Evolutionary conservation across 2,797 vertebrate genomes (phyloP).

Genomic region (Sebastes diploproa): DNA sequence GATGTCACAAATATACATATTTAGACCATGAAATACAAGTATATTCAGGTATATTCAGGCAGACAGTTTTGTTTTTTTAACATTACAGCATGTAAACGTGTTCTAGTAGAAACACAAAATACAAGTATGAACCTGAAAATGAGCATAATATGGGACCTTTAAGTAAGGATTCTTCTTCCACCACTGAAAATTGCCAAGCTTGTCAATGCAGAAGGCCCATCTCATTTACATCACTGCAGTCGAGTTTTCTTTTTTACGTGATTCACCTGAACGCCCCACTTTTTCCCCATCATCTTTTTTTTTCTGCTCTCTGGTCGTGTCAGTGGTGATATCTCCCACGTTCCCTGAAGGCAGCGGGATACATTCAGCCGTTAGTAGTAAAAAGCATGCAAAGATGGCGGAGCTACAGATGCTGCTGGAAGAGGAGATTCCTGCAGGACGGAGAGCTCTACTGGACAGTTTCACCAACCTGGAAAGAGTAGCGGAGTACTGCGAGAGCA

Average conservation of each 20-base stretch:
- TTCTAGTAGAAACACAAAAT: too few species aligned
- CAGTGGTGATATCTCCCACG: neutral
- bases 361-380: conserved; percentile 29
- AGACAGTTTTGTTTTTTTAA: too few species aligned
- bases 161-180: too few species aligned
- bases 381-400: conserved; percentile 94
- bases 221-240: neutral
- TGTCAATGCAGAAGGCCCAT: neutral
- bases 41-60: too few species aligned
- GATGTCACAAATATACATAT: too few species aligned
- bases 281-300: too few species aligned
- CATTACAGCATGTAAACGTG: too few species aligned
- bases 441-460: conserved; percentile 90
- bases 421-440: conserved; percentile 93
- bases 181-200: neutral
- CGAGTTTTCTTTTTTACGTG: neutral
- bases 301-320: too few species aligned
- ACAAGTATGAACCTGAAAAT: too few species aligned
- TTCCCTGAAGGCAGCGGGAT: conserved; percentile 36
- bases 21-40: too few species aligned
- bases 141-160: too few species aligned
- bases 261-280: neutral
- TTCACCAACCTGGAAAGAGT: conserved; percentile 92
- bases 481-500: conserved; percentile 94
- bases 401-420: conserved; percentile 96